Conservation (phyloP, 2,113 vertebrate genomes). For the Shinisaurus crocodilurus region DNA sequence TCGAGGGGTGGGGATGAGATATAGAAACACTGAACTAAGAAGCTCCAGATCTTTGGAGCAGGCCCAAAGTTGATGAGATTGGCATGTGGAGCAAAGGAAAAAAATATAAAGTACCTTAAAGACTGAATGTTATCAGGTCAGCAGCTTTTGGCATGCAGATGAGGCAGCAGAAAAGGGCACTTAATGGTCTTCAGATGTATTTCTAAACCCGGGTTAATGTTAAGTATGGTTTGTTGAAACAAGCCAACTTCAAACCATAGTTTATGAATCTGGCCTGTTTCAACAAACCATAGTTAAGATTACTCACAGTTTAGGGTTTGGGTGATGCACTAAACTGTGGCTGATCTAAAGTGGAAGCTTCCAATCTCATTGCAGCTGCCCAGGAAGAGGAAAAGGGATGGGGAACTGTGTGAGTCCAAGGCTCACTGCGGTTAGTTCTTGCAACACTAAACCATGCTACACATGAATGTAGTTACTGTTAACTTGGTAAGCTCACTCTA, state of each 20-base stretch:
- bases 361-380: no score
- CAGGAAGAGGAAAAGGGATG: no score
- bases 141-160: slow-evolving; percentile 96
- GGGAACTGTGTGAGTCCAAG: no score
- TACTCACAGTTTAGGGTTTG: no score
- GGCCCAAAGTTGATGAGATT: background rate
- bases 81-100: background rate
- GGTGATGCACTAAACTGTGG: no score
- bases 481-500: slow-evolving; percentile 89
- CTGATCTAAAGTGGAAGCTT: no score
- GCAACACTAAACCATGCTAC: background rate
- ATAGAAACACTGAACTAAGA: background rate
- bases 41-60: background rate
- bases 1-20: background rate
- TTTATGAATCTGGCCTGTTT: background rate
- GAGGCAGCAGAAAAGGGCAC: slow-evolving; percentile 92
- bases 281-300: no score
- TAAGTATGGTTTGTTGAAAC: background rate
- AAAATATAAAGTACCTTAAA: slow-evolving; percentile 78
- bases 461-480: slow-evolving; percentile 71
- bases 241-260: background rate
- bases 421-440: background rate
- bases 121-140: slow-evolving; percentile 85
- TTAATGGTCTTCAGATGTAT: slow-evolving; percentile 54
- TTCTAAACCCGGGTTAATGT: background rate